Percentiles rank a stretch among this genome's conserved stretches.
These are phyloP conservation scores for Bradypodion pumilum DNA, from an alignment of 2,797 vertebrate genomes.

Conservation along the genomic window DNA sequence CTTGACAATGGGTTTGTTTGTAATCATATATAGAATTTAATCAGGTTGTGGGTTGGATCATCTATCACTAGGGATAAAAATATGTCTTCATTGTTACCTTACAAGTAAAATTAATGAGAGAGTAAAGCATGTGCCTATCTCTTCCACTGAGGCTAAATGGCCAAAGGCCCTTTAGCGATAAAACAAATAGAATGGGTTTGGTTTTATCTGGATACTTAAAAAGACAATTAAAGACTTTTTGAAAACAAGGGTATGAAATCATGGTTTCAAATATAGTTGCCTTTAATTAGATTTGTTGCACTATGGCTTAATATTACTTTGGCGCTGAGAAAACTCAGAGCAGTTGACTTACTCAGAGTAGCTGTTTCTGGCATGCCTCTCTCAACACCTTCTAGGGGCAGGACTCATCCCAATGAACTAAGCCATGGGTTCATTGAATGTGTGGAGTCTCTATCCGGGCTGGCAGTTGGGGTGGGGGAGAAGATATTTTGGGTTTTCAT, in stretches of 20 bases:
- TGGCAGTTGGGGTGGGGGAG: too few species aligned
- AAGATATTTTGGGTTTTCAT: too few species aligned
- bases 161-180: background rate
- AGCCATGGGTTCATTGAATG: background rate
- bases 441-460: background rate
- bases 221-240: background rate
- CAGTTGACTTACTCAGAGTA: background rate
- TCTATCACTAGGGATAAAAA: background rate
- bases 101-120: background rate
- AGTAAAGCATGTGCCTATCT: background rate
- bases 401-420: background rate
- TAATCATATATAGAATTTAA: background rate
- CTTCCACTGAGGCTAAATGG: background rate
- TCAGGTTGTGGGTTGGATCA: background rate
- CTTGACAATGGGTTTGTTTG: background rate
- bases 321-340: background rate
- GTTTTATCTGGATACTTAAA: background rate
- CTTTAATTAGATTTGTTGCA: background rate
- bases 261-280: too few species aligned
- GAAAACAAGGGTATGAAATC: background rate
- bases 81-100: background rate
- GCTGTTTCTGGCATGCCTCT: background rate
- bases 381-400: background rate
- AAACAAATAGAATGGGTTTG: background rate
- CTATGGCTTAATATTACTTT: background rate